Evolutionary conservation across 2,888 invertebrate genomes (phyloP), one percentile per base, ranked within the genome.

Genomic region (Encarsia formosa): DNA sequence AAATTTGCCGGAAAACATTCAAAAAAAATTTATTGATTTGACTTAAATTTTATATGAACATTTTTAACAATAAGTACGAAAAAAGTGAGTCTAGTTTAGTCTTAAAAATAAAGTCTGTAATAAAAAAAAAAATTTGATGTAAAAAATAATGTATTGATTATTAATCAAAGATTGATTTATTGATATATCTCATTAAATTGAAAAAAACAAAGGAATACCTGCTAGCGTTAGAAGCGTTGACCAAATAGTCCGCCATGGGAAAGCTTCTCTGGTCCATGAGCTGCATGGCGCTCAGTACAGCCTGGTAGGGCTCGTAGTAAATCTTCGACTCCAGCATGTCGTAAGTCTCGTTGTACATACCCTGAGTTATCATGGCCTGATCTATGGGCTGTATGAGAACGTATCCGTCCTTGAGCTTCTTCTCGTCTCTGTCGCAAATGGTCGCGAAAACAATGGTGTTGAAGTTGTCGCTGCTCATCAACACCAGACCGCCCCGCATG

Each of bases 241-340:
- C 22, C 3, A 47, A 11, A 26, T 47, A 47, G 2, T 26, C 3
- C 20, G 31, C n/a, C 47, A 47, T 47, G 3, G 47, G 47, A 39
- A 47, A 47, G 22, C 39, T 31, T n/a, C 20, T 22, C 9, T 19
- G 4, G 4, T 29, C 5, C 11, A 39, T 35, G 11, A 22, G 3
- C 15, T 39, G 18, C 29, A 47, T 38, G 6, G 47, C 39, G 16
- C 15, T 39, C 11, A 47, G 15, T 1, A 47, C 47, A 6, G 24
- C 13, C 11, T 3, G 16, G 22, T 47, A 47, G 4, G 47, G 47
- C 13, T 47, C 47, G 23, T 39, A 47, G 13, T 38, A 47, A 39
- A 39, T 31, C 22, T 47, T 47, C 20, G 47, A 47, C 9, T 47
- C 47, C 20, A 47, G 15, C 29, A 47, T 38, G 4, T 39, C 39